Conservation (phyloP, 2,113 vertebrate genomes). For the Rhinolophus sinicus region DNA sequence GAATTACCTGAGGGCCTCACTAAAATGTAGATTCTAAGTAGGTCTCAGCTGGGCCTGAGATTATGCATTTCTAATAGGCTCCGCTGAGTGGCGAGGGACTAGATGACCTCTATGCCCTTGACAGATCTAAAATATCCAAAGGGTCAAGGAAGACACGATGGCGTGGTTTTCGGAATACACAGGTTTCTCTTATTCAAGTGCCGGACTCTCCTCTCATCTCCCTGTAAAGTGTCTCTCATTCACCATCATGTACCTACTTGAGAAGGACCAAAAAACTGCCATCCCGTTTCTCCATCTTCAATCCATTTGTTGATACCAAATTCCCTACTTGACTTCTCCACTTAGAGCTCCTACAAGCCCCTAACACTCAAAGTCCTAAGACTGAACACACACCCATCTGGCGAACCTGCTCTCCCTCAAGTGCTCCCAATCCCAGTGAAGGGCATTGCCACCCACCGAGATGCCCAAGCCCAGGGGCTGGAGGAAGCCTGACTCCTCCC, state of each 20-base stretch:
- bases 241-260: neutral
- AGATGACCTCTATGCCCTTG: accelerated
- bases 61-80: neutral
- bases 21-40: neutral
- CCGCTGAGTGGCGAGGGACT: neutral
- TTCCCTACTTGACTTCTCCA: neutral
- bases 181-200: neutral
- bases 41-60: neutral
- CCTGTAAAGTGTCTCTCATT: neutral
- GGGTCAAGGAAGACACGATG: neutral
- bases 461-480: accelerated
- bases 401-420: neutral
- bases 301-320: neutral
- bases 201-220: neutral
- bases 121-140: accelerated
- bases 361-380: neutral
- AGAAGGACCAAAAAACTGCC: neutral
- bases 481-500: neutral
- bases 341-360: neutral
- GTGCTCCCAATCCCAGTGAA: neutral
- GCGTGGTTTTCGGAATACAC: neutral
- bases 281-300: too few species aligned
- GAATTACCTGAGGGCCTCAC: too few species aligned
- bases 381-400: accelerated
- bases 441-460: neutral